phyloP scores from a whole-genome alignment of 1,140 invertebrate genomes.

The Amphibalanus amphitrite region DNA sequence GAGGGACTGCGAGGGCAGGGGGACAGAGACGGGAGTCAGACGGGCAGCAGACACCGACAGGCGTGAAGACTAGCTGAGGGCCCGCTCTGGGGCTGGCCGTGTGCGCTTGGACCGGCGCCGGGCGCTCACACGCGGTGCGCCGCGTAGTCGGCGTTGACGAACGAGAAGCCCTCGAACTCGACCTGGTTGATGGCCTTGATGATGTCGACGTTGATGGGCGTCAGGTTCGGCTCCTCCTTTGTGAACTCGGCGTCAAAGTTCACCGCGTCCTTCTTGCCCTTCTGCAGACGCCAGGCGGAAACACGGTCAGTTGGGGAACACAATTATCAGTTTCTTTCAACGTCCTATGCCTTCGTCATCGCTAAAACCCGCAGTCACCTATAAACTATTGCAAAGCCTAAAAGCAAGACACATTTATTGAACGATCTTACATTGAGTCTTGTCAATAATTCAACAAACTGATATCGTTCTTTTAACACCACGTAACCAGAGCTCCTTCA shows the following conservation, averaged over 20 bases:
- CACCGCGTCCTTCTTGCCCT: conserved; percentile 88
- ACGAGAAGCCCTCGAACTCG: conserved; percentile 94
- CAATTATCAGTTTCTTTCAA: too few relatives aligned
- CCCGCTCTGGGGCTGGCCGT: too few relatives aligned
- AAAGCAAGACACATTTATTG: too few relatives aligned
- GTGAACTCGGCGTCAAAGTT: conserved; percentile 99
- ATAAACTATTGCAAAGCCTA: too few relatives aligned
- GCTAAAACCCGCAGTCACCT: too few relatives aligned
- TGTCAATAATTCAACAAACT: too few relatives aligned
- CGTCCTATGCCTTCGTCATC: too few relatives aligned
- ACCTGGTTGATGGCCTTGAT: conserved; percentile 91
- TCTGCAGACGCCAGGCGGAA: conserved; percentile 42
- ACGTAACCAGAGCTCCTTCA: too few relatives aligned
- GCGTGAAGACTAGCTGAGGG: background rate
- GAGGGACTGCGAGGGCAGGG: background rate
- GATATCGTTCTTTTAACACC: too few relatives aligned
- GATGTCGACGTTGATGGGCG: conserved; percentile 77
- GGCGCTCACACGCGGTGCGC: background rate
- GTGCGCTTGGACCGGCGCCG: too few relatives aligned
- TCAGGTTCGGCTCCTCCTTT: conserved; percentile 89
- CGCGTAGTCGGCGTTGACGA: conserved; percentile 79
- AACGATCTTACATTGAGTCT: too few relatives aligned
- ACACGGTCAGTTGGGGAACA: too few relatives aligned
- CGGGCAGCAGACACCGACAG: background rate
- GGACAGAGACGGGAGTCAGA: background rate